These are phyloP conservation scores for Falco berigora DNA, from an alignment of 2,797 vertebrate species.

Conservation along the genomic window DNA sequence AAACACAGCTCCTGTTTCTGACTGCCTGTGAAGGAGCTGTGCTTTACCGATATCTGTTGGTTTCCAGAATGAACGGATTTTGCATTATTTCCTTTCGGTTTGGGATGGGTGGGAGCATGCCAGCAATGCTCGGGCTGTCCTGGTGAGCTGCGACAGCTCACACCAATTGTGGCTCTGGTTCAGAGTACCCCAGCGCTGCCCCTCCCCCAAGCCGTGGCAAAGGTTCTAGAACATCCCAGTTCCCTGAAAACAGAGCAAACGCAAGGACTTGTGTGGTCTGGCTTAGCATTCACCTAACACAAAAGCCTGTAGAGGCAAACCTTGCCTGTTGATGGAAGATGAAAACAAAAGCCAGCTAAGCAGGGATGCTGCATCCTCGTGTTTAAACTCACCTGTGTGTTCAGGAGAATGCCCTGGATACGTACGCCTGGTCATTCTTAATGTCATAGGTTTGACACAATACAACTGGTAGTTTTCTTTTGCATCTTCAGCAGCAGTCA, in stretches of 20 bases:
- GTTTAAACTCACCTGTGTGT: not conserved
- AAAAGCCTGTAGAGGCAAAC: not conserved
- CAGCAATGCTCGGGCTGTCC: accelerated
- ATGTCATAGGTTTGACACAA: not conserved
- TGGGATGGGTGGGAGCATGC: accelerated
- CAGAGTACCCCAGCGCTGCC: not conserved
- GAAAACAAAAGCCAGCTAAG: not conserved
- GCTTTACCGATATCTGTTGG: not conserved
- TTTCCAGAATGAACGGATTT: not conserved
- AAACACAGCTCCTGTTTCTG: not conserved
- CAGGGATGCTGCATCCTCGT: not conserved
- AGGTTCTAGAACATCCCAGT: not conserved
- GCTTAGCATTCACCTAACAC: not conserved
- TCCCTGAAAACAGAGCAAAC: not conserved
- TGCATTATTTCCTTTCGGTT: not conserved
- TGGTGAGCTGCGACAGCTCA: not conserved
- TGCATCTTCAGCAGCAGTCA: not conserved
- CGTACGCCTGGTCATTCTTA: not conserved
- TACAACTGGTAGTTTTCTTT: not conserved
- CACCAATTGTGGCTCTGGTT: not conserved
- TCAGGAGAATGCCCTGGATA: not conserved
- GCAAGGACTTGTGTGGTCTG: not conserved
- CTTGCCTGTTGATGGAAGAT: not conserved
- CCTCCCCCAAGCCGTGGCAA: not conserved
- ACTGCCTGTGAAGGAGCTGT: not conserved